Base-by-base conservation (phyloP, 2,113 vertebrate genomes). In the Noctilio leporinus region DNA sequence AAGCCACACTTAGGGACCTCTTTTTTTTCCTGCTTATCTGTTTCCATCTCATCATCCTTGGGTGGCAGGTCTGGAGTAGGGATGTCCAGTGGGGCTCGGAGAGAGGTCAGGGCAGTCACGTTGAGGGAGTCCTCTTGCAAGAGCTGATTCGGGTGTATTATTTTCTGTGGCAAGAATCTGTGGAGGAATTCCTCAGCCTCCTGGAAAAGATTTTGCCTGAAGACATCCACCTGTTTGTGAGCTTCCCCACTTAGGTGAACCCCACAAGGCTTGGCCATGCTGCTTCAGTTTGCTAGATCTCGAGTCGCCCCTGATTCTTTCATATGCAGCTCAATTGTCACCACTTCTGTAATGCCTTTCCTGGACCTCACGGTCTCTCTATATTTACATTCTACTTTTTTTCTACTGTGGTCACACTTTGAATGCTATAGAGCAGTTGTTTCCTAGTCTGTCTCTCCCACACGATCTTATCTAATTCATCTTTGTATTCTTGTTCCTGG, bases 1-100 rank as follows among this genome's bases (percentile, higher is more conserved):
- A 98, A 99, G 86, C 99, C 99, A 0, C 99, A 99, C 67, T 99
- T 99, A 19, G 99, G 99, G 92, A 98, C 99, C 93, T 99, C 98
- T 33, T 99, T 98, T 2, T 98, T 99, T 49, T 99, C 98, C 40
- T 98, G 98, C 51, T 99, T 99, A 93, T 99, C 99, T 0, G 99
- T 99, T 97, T 99, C 99, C 99, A 99, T 99, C 98, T 99, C 99
- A 1, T 99, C 99, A 28, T 99, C 99, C 24, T 98, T 98, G 51
- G 98, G 93, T 0, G 99, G 99, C 2, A 99, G 99, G 62, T 99
- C 99, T 5, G 99, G 99, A 24, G 99, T 99, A 53, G 99, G 99
- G 93, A 99, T 99, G 57, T 99, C 99, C 97, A 99, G 96, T 0
- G 99, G 98, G 5, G 98, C 99, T 47, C 98, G 98, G 7, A 99